Base-by-base conservation (phyloP, 2,797 vertebrate species). In the Hirundo rustica region DNA sequence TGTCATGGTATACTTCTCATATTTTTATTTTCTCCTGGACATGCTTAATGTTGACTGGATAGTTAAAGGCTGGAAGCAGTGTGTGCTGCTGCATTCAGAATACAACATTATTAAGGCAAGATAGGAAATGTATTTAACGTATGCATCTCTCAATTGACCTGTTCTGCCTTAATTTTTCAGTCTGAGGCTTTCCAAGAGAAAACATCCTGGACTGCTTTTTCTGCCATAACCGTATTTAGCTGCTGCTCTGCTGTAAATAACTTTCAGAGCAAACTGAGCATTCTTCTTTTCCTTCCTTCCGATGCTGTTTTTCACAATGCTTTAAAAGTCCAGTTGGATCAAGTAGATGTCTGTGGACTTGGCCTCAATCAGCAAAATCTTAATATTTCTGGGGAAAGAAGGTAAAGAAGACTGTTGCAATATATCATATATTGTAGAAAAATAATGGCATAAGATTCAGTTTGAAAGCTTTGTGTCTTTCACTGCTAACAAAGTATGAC, bases 21-120 rank as follows among this genome's bases (percentile, higher is more conserved):
- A 2, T 86, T 92, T 92, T 17, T 62, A 5, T 90, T 96, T 95
- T 84, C 45, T 73, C 21, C 45, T 82, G 64, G 67, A 67, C 82
- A 73, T 61, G 20, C 45, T 76, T 88, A 86, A 66, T 78, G 57
- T 94, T 86, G 76, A 76, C 45, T 75, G 71, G 14, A 50, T 61
- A 67, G 80, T 65, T 86, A 77, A 86, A 88, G 48, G 67, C 67
- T 88, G 66, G 40, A 76, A 95, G 71, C 45, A 54, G 38, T 50
- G 74, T 73, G 76, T 96, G 94, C 83, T 87, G 60, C 65, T 92
- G 83, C 83, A 85, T 96, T 81, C 62, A 60, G 38, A 79, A 44
- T 50, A 22, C 26, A 62, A 23, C 29, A 84, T 95, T 93, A 87
- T 29, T 71, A 67, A 81, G 38, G 55, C 85, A 65, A 86, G 62